Conservation (phyloP, 2,113 vertebrate species). For the Pelecanoides urinatrix region DNA sequence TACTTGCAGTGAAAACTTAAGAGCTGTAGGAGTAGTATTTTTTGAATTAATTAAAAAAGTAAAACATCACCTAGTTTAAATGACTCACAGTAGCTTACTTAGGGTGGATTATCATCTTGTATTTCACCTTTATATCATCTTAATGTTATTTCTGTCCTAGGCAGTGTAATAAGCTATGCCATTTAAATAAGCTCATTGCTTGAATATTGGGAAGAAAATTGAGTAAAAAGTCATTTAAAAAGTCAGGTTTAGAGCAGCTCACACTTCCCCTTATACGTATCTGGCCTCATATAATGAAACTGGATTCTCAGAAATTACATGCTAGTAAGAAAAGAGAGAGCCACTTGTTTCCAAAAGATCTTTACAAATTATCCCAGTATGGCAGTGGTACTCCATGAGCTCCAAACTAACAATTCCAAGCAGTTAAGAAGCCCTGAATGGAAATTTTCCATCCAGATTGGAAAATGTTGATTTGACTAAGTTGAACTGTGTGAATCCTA, state of each 20-base stretch:
- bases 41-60: conserved; percentile 26
- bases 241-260: not conserved
- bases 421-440: not conserved
- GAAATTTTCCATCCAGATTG: not conserved
- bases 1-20: not conserved
- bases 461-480: not conserved
- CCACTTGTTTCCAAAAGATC: not conserved
- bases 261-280: not conserved
- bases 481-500: not conserved
- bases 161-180: not conserved
- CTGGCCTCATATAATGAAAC: not conserved
- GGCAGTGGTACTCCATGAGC: not conserved
- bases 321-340: not conserved
- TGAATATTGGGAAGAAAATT: conserved; percentile 5
- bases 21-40: not conserved
- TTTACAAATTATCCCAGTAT: not conserved
- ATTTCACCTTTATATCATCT: conserved; percentile 20
- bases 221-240: conserved; percentile 14
- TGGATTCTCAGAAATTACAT: not conserved
- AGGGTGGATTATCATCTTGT: not conserved
- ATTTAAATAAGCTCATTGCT: conserved; percentile 24
- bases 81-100: not conserved
- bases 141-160: conserved; percentile 32
- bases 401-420: not conserved
- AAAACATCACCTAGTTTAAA: conserved; percentile 26